These are phyloP conservation scores for Burhinus oedicnemus DNA, from an alignment of 2,113 vertebrate species.

Conservation along the genomic window DNA sequence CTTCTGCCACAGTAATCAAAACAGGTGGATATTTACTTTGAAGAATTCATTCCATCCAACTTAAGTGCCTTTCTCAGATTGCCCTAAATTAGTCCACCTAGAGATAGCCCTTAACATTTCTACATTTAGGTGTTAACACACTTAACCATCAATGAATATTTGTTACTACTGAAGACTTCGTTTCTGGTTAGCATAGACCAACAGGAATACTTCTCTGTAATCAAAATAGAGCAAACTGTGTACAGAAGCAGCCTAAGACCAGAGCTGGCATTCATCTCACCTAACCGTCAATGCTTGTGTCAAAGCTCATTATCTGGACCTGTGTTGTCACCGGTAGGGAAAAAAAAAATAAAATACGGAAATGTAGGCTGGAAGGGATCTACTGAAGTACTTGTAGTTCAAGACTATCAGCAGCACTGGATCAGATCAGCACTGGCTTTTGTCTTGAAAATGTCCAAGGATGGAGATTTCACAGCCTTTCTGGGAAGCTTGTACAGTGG, in stretches of 20 bases:
- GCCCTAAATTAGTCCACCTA: background rate
- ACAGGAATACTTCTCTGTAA: background rate
- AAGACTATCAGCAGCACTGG: background rate
- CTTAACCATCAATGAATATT: background rate
- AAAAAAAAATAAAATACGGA: background rate
- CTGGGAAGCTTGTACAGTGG: background rate
- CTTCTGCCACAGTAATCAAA: background rate
- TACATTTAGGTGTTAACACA: background rate
- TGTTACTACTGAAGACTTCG: background rate
- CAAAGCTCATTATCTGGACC: background rate
- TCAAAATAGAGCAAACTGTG: background rate
- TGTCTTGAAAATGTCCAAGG: background rate
- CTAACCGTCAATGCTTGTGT: background rate
- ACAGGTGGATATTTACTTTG: background rate
- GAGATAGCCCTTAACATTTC: background rate
- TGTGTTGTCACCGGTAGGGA: background rate
- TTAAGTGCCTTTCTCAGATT: background rate
- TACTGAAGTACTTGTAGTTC: background rate
- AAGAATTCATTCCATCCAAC: background rate
- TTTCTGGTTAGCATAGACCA: background rate
- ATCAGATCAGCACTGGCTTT: background rate
- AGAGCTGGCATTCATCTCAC: background rate
- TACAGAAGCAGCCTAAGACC: background rate
- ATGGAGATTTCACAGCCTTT: background rate
- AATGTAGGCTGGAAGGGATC: background rate